Conservation (phyloP, 2,113 vertebrate genomes). For the Axis porcinus region DNA sequence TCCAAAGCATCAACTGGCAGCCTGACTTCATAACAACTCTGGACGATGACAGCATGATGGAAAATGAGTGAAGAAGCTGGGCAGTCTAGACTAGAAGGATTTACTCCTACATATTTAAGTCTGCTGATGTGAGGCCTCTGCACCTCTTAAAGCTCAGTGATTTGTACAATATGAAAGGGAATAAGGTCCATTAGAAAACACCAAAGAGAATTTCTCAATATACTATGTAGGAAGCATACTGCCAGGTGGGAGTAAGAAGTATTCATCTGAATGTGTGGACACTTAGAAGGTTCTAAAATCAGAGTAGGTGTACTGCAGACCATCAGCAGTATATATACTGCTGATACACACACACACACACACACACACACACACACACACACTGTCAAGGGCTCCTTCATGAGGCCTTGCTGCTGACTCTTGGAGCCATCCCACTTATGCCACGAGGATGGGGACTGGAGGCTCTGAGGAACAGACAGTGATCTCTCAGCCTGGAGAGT, state of each 20-base stretch:
- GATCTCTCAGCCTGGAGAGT: not conserved
- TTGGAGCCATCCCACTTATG: not conserved
- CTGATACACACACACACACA: not conserved
- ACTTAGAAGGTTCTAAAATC: not conserved
- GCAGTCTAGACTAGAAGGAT: not conserved
- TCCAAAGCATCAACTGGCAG: not conserved
- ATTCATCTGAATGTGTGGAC: not conserved
- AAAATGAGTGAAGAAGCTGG: not conserved
- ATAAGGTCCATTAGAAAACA: constrained; percentile 40
- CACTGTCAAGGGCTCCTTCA: not conserved
- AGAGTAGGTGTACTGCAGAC: not conserved
- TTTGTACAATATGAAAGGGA: not conserved
- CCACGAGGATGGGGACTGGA: not conserved
- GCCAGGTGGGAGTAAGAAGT: not conserved
- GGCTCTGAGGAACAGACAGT: not conserved
- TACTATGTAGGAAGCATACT: not conserved
- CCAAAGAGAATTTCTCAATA: constrained; percentile 7
- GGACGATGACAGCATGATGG: not conserved
- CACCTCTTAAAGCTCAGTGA: constrained; percentile 26
- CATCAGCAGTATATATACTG: not conserved
- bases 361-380: not conserved
- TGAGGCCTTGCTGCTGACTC: not conserved
- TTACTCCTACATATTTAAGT: constrained; percentile 6
- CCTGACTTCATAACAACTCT: not conserved
- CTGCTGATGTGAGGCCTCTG: not conserved